Conservation (phyloP, 2,113 vertebrate species). For the Chelonoidis abingdonii region DNA sequence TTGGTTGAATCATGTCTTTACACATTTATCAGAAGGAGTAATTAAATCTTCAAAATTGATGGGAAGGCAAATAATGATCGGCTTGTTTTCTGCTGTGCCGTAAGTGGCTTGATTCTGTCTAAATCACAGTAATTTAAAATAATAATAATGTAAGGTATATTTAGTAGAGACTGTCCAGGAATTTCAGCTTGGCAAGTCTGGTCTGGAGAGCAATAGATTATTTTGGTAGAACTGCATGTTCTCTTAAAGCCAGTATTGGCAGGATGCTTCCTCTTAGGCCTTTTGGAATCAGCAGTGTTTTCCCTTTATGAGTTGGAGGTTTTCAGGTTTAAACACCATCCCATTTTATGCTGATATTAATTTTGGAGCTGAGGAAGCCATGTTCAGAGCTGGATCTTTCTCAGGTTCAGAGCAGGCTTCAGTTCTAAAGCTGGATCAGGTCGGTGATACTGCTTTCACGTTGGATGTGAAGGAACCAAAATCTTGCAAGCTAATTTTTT, state of each 20-base stretch:
- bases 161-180: background rate
- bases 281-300: background rate
- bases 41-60: conserved; percentile 59
- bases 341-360: background rate
- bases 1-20: conserved; percentile 57
- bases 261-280: background rate
- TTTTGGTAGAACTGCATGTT: background rate
- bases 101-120: conserved; percentile 65
- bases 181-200: conserved; percentile 19
- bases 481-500: conserved; percentile 24
- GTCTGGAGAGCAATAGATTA: conserved; percentile 12
- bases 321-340: conserved; percentile 11
- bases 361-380: background rate
- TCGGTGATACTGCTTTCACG: background rate
- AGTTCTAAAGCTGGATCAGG: background rate
- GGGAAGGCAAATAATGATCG: conserved; percentile 64
- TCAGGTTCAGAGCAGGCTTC: background rate
- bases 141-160: conserved; percentile 63
- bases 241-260: conserved; percentile 3
- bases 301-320: background rate
- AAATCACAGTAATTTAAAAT: conserved; percentile 68
- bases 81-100: conserved; percentile 54
- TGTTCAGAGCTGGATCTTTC: background rate
- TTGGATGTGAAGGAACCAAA: conserved; percentile 5
- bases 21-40: conserved; percentile 58